Conservation (phyloP, 35 echinoderm and acorn worm species). For the Stichopus chloronotus region DNA sequence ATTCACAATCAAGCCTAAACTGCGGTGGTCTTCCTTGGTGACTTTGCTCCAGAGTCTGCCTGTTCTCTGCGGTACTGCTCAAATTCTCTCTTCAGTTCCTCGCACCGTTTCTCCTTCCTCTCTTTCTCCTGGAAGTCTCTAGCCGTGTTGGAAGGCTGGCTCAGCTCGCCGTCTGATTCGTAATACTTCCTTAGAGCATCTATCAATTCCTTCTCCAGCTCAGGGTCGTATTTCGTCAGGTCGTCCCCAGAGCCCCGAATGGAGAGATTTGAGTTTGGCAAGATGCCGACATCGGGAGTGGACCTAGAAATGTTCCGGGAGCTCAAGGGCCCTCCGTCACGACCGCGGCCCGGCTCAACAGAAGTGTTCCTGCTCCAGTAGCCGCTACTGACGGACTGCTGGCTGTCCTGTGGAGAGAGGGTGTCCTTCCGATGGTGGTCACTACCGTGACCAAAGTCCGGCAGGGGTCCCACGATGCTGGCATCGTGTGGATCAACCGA, state of each 20-base stretch:
- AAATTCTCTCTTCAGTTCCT: conserved; percentile 81
- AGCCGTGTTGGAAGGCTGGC: background rate
- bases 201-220: conserved; percentile 63
- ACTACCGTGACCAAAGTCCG: conserved; percentile 19
- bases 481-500: conserved; percentile 58
- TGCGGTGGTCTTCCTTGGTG: conserved; percentile 27
- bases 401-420: conserved; percentile 61
- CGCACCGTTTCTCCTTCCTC: conserved; percentile 70
- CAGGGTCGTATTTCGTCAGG: conserved; percentile 57
- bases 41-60: conserved; percentile 25
- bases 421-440: conserved; percentile 51
- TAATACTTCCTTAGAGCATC: conserved; percentile 76
- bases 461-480: conserved; percentile 55
- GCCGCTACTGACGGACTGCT: conserved; percentile 71
- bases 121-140: conserved; percentile 41
- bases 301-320: background rate
- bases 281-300: background rate
- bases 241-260: conserved; percentile 60
- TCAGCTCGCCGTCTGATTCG: conserved; percentile 54
- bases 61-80: conserved; percentile 76
- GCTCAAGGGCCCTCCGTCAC: background rate
- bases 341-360: conserved; percentile 46
- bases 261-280: background rate
- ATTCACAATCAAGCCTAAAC: background rate
- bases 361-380: conserved; percentile 79